Evolutionary conservation across 2,888 invertebrate genomes (phyloP).

Genomic region (Eristalis tenax): DNA sequence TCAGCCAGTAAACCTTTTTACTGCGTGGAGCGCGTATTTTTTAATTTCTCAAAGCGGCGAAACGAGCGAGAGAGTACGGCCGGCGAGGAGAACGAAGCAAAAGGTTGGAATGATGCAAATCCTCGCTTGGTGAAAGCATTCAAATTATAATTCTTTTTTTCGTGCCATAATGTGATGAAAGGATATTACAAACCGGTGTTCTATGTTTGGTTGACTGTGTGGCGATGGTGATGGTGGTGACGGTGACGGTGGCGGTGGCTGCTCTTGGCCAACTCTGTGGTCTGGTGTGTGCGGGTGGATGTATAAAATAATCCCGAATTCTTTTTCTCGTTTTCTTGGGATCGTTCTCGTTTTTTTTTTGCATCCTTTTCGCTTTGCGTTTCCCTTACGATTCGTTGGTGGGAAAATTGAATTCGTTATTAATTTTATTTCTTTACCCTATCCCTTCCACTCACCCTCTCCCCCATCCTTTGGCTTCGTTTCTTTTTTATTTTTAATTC

Average conservation of each 20-base stretch:
- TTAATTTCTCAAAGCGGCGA: constrained; percentile 27
- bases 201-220: constrained; percentile 39
- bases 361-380: background rate
- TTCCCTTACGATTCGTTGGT: constrained; percentile 8
- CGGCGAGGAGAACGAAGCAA: background rate
- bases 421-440: constrained; percentile 54
- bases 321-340: constrained; percentile 33
- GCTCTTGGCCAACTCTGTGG: no score
- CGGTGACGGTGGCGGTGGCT: background rate
- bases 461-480: background rate
- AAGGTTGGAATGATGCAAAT: constrained; percentile 46
- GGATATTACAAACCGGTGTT: constrained; percentile 64
- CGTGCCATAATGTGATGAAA: constrained; percentile 67
- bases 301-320: constrained; percentile 66
- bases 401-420: constrained; percentile 63
- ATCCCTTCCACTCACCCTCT: background rate
- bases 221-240: background rate
- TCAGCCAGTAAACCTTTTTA: constrained; percentile 30
- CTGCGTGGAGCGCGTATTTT: constrained; percentile 17
- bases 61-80: background rate
- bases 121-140: constrained; percentile 57
- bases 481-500: constrained; percentile 1
- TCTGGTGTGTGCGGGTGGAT: no score
- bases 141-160: constrained; percentile 62
- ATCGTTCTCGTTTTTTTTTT: constrained; percentile 15